Percentiles rank a stretch among this genome's conserved stretches.
These are phyloP conservation scores for Drosophila antonietae DNA, from an alignment of 2,888 invertebrate genomes.

Conservation along the genomic window DNA sequence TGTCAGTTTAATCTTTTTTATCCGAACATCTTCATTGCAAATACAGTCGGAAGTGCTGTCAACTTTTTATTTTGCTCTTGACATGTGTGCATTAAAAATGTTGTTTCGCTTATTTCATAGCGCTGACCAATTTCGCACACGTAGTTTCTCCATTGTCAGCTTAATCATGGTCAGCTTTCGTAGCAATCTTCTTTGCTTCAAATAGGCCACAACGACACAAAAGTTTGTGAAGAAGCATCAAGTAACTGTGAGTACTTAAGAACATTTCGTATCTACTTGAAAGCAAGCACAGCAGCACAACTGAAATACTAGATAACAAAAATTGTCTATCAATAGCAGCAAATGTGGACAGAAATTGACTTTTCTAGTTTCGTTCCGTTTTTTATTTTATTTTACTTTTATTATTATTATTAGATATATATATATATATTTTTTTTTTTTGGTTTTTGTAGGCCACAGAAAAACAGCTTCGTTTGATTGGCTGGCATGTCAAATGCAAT, in stretches of 20 bases:
- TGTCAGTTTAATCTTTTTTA: constrained; percentile 11
- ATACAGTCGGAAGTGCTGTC: not conserved
- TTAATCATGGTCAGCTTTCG: constrained; percentile 17
- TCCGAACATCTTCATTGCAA: constrained; percentile 1
- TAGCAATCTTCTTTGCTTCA: constrained; percentile 2
- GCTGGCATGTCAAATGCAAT: constrained; percentile 78
- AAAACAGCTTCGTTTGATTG: constrained; percentile 53
- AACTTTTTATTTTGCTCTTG: constrained; percentile 5
- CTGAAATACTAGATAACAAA: constrained; percentile 51
- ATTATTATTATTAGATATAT: not conserved
- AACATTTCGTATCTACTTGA: constrained; percentile 34
- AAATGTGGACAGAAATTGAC: constrained; percentile 55
- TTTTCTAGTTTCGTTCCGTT: constrained; percentile 45
- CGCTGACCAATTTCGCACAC: constrained; percentile 12
- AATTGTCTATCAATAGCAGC: constrained; percentile 54
- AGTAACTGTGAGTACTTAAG: constrained; percentile 37
- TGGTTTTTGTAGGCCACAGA: constrained; percentile 70
- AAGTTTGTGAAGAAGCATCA: constrained; percentile 26
- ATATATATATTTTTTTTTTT: no score
- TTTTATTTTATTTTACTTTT: constrained; percentile 27
- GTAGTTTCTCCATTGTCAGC: constrained; percentile 22
- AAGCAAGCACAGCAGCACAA: constrained; percentile 19
- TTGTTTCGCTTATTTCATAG: not conserved
- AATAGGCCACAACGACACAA: constrained; percentile 11
- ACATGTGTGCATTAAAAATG: constrained; percentile 22